Conservation (phyloP, 2,888 invertebrate species). For the Lamellibrachia columna region DNA sequence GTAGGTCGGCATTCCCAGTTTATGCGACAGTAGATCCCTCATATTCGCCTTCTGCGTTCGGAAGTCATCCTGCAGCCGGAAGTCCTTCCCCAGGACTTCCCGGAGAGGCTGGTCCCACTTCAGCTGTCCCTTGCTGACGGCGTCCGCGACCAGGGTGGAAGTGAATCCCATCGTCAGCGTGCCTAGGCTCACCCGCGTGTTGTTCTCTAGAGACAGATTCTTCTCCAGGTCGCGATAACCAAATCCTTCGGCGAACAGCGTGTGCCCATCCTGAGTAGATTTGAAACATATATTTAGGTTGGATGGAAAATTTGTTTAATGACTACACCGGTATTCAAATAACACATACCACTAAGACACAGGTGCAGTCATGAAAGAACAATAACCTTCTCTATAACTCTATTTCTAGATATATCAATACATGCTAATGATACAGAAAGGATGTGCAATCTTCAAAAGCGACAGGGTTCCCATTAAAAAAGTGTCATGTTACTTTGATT, state of each 20-base stretch:
- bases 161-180: constrained; percentile 57
- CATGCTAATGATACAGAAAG: background rate
- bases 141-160: constrained; percentile 45
- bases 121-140: constrained; percentile 17
- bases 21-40: constrained; percentile 58
- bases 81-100: constrained; percentile 50
- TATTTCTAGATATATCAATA: background rate
- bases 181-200: constrained; percentile 52
- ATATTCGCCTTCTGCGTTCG: constrained; percentile 52
- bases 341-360: background rate
- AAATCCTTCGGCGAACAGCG: constrained; percentile 48
- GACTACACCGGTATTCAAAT: background rate
- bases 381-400: background rate
- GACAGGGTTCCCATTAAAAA: background rate
- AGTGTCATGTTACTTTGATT: background rate
- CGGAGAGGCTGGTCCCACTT: constrained; percentile 28
- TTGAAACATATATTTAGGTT: background rate
- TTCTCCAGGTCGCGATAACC: constrained; percentile 47
- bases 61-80: constrained; percentile 50
- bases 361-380: background rate
- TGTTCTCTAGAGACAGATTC: constrained; percentile 39
- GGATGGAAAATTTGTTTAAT: background rate
- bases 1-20: constrained; percentile 56
- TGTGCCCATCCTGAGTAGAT: constrained; percentile 37
- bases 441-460: background rate